Conservation (phyloP, 2,888 invertebrate species). For the Leucophora obtusa region DNA sequence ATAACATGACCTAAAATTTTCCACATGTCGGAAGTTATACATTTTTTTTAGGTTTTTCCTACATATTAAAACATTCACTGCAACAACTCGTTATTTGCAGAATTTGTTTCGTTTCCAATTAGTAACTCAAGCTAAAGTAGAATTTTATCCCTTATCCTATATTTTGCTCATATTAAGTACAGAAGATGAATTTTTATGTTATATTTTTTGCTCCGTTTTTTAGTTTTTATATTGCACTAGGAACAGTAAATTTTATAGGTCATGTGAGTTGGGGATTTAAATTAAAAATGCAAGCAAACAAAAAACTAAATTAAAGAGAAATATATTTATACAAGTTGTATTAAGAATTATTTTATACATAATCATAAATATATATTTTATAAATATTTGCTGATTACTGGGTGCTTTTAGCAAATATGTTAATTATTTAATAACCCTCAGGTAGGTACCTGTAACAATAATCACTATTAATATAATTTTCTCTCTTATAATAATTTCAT, state of each 20-base stretch:
- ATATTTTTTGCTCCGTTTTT: slow-evolving; percentile 1
- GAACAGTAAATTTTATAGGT: slow-evolving; percentile 39
- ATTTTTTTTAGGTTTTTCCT: slow-evolving; percentile 2
- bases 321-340: slow-evolving; percentile 17
- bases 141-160: slow-evolving; percentile 25
- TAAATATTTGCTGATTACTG: neutral
- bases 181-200: slow-evolving; percentile 21
- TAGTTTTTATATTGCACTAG: slow-evolving; percentile 33
- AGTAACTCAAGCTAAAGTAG: slow-evolving; percentile 50
- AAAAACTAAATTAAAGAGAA: neutral
- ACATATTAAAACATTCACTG: slow-evolving; percentile 23
- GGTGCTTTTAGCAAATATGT: neutral
- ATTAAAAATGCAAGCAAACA: slow-evolving; percentile 22
- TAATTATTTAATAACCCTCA: slow-evolving; percentile 37
- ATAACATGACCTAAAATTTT: slow-evolving; percentile 49
- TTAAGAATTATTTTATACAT: neutral
- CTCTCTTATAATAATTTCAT: neutral
- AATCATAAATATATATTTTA: neutral
- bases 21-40: neutral
- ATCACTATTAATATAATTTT: slow-evolving; percentile 26
- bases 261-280: slow-evolving; percentile 42
- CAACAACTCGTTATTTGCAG: neutral
- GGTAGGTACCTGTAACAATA: neutral
- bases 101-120: slow-evolving; percentile 48
- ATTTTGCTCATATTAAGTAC: slow-evolving; percentile 18